Percentiles rank a stretch among this genome's conserved stretches.
Evolutionary conservation across 2,888 invertebrate species (phyloP).

Genomic region (Cyclophora punctaria): DNA sequence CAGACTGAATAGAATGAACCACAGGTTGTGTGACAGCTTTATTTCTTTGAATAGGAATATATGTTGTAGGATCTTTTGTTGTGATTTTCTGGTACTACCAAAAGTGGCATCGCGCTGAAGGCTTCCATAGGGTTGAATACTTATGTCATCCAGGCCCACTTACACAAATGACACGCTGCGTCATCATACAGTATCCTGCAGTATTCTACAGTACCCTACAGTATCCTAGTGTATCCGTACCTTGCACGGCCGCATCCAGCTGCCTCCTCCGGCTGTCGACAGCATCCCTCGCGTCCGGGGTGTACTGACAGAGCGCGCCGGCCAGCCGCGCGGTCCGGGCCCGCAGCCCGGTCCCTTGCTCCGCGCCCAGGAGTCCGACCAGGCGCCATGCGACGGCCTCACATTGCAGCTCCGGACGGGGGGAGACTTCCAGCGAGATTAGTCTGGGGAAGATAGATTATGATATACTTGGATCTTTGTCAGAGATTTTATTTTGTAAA

Average conservation of each 20-base stretch:
- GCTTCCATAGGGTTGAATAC: no score
- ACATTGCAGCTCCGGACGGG: slow-evolving; percentile 80
- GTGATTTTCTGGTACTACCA: no score
- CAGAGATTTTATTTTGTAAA: no score
- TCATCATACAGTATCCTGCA: no score
- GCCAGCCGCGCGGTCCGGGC: slow-evolving; percentile 77
- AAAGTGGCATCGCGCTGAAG: no score
- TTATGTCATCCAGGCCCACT: no score
- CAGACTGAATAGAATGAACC: no score
- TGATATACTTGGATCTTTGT: no score
- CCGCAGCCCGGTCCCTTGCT: slow-evolving; percentile 76
- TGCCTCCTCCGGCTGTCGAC: slow-evolving; percentile 81
- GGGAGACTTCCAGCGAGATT: slow-evolving; percentile 64
- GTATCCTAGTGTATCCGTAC: slow-evolving; percentile 35
- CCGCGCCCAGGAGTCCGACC: slow-evolving; percentile 81
- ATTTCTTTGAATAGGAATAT: background rate
- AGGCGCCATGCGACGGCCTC: slow-evolving; percentile 91
- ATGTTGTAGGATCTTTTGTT: background rate
- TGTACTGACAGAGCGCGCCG: slow-evolving; percentile 76
- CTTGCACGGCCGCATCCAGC: slow-evolving; percentile 90
- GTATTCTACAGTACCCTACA: no score
- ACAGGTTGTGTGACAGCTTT: background rate
- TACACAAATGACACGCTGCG: no score
- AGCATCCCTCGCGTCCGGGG: slow-evolving; percentile 79
- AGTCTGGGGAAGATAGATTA: slow-evolving; percentile 32